Evolutionary conservation across 64 coral and sea anemone genomes (phyloP).

Genomic region (Cladopsammia gracilis): DNA sequence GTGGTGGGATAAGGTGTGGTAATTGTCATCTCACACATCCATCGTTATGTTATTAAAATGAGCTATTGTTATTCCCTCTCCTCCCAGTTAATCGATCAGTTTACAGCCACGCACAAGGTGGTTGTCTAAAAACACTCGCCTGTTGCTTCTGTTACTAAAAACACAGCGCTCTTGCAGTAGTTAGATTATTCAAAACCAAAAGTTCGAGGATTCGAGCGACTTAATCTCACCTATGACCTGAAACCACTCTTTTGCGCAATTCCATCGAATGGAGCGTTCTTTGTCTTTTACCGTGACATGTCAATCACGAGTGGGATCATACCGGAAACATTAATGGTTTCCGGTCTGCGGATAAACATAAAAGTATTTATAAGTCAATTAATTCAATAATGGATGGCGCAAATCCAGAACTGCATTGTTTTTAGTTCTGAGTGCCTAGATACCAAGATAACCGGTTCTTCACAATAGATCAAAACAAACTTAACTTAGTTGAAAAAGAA

Average conservation of each 20-base stretch:
- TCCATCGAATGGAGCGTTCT: background rate
- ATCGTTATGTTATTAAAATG: slow-evolving; percentile 20
- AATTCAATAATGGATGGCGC: background rate
- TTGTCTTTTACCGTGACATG: background rate
- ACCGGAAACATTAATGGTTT: slow-evolving; percentile 52
- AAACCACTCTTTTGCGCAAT: background rate
- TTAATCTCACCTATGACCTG: slow-evolving; percentile 27
- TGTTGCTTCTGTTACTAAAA: background rate
- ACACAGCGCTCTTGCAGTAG: background rate
- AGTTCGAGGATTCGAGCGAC: background rate
- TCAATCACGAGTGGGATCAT: slow-evolving; percentile 1
- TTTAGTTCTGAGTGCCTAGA: background rate
- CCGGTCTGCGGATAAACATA: background rate
- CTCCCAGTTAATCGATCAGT: background rate
- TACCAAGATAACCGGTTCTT: background rate
- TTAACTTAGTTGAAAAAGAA: too few relatives aligned
- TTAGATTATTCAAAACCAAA: background rate
- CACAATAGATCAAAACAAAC: too few relatives aligned
- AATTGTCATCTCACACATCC: slow-evolving; percentile 10
- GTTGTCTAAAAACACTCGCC: too few relatives aligned
- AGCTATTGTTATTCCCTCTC: background rate
- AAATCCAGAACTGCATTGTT: background rate
- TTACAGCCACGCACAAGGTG: background rate
- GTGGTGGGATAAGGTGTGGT: background rate
- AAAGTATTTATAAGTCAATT: slow-evolving; percentile 64